Base-by-base conservation (phyloP, 2,888 invertebrate genomes). In the Marasmarcha lunaedactyla region DNA sequence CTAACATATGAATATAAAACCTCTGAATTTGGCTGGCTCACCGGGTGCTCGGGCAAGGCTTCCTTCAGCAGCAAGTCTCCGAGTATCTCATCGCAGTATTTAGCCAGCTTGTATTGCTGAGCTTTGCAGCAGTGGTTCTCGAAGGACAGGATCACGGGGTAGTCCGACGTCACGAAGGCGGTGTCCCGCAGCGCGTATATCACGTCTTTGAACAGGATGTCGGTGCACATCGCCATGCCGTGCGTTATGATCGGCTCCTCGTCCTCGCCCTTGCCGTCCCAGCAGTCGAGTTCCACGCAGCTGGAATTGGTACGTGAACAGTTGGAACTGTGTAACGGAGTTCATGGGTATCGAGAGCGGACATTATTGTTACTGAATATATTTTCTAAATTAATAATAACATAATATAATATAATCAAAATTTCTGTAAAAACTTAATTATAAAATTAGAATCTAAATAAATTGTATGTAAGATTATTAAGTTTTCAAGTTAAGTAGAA, bases 161-260 rank as follows among this genome's bases (percentile, higher is more conserved):
- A 97, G 55, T 98, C 98, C 2, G 97, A 97, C 1, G 98, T 97
- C 36, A 98, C 97, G 77, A 99, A 99, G 33, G 99, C 98, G 2
- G 98, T 98, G 76, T 99, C 99, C 47, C 97, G 85, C 43, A 99
- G 92, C 2, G 98, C 99, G 71, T 95, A 93, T 55, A 99, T 97
- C 34, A 98, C 98, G 78, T 99, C 94, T 73, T 94, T 98, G 81
- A 98, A 99, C 14, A 97, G 84, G 59, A 99, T 98, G 81, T 99
- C 98, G 1, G 98, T 98, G 68, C 99, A 99, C 97, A 99, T 99
- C 3, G 99, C 99, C 85, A 98, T 98, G 35, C 99, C 99, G 78
- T 99, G 99, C 26, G 99, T 99, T 52, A 99, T 98, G 59, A 99
- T 99, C 0, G 99, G 99, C 62, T 99, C 99, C 60, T 98, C 97